Conservation (phyloP, 2,113 vertebrate species). For the Alectura lathami region DNA sequence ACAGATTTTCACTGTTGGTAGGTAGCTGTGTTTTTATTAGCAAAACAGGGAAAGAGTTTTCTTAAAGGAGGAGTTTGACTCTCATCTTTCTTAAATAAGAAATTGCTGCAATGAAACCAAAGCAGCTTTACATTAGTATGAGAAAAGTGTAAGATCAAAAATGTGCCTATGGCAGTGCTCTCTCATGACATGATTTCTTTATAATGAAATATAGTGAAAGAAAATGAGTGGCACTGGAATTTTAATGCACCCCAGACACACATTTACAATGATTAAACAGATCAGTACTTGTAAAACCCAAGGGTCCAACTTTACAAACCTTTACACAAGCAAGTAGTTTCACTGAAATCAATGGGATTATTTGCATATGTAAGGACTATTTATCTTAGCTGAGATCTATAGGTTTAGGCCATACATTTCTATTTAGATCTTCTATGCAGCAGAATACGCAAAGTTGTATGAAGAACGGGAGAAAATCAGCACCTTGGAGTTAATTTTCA, state of each 20-base stretch:
- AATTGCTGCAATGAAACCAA: not conserved
- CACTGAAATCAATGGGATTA: conserved; percentile 40
- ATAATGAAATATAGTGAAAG: conserved; percentile 39
- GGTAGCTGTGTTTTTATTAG: not conserved
- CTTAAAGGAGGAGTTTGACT: not conserved
- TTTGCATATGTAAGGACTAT: conserved; percentile 42
- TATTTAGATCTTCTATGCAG: not conserved
- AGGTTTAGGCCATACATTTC: conserved; percentile 5
- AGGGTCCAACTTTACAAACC: conserved; percentile 50
- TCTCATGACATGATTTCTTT: not conserved
- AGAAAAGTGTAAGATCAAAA: not conserved
- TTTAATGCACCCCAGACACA: conserved; percentile 52
- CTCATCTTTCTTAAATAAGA: not conserved
- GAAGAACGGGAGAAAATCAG: not conserved
- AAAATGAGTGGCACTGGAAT: conserved; percentile 33
- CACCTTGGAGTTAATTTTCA: conserved; percentile 29
- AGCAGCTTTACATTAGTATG: not conserved
- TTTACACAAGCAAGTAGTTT: conserved; percentile 28
- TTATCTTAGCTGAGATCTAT: conserved; percentile 1
- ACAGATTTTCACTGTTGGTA: not conserved
- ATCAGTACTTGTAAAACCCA: conserved; percentile 51
- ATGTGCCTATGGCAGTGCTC: not conserved
- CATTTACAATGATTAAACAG: conserved; percentile 52
- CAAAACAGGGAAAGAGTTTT: not conserved
- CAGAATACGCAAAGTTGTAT: not conserved